Base-by-base conservation (phyloP, 1,140 invertebrate species). In the Spodoptera litura region DNA sequence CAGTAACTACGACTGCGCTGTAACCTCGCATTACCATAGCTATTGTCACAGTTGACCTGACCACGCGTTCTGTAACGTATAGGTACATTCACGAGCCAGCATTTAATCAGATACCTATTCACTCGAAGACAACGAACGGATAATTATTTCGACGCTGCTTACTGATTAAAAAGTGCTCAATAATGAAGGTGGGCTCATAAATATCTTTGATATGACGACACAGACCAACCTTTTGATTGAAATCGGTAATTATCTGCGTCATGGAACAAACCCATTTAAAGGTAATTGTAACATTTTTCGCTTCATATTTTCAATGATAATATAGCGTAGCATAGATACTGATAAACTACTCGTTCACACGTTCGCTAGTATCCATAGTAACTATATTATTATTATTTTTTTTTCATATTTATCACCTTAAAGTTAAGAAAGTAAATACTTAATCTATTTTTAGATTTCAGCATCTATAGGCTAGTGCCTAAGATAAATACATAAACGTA, bases 141-240 rank as follows among this genome's bases (percentile, higher is more conserved):
- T 68, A 68, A 68, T 68, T 52, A 68, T 27, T 3, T 13, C 51
- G 64, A 68, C 27, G 10, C 4, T 27, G 11, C 51, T 51, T 5
- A 59, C 35, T 38, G 70, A 56, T 56, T 35, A 35, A 8, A n/a
- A 56, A 70, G 11, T 72, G n/a, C 20, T 56, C 27, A 72, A 44
- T 56, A 56, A 58, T 5, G 5, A 44, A 72, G 70, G 70, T 38
- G 55, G 12, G 66, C 4, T 51, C 12, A 51, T 27, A n/a, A 31
- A 31, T 31, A 31, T 31, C 31, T 31, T 31, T 31, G 12, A 70
- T 55, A 3, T 73, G 53, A 73, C 55, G 70, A 20, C 55, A 49
- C 13, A 59, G 52, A 58, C 53, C 53, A 73, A 59, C 70, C 55
- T 73, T 49, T 35, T 51, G 38, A 73, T 55, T 49, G 55, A 44